Conservation (phyloP, 2,113 vertebrate genomes). For the Lophotis ruficrista region DNA sequence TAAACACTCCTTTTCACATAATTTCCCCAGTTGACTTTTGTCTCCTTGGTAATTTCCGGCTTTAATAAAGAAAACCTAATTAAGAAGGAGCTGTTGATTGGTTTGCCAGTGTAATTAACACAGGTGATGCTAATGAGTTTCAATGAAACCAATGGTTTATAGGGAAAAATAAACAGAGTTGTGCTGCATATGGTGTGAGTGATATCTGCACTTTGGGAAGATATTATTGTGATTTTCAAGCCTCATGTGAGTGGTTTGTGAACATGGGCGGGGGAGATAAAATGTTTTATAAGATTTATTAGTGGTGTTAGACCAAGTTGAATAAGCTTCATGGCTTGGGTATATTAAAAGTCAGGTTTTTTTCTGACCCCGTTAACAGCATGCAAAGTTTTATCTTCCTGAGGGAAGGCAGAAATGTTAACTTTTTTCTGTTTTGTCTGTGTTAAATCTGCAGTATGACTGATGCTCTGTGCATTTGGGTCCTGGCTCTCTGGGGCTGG, state of each 20-base stretch:
- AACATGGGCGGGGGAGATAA: slow-evolving; percentile 83
- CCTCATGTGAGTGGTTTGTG: slow-evolving; percentile 85
- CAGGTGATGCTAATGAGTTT: slow-evolving; percentile 99
- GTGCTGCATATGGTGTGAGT: slow-evolving; percentile 75
- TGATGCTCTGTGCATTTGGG: not conserved
- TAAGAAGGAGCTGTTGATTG: slow-evolving; percentile 97
- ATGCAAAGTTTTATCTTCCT: slow-evolving; percentile 46
- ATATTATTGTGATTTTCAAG: slow-evolving; percentile 86
- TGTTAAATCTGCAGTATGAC: not conserved
- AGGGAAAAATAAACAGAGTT: slow-evolving; percentile 81
- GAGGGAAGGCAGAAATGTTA: slow-evolving; percentile 15
- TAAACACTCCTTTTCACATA: slow-evolving; percentile 84
- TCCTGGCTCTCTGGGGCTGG: not conserved
- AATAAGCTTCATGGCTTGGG: slow-evolving; percentile 67
- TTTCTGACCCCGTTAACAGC: slow-evolving; percentile 56
- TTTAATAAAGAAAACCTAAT: slow-evolving; percentile 99
- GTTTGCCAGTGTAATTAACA: slow-evolving; percentile 99
- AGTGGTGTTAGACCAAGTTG: slow-evolving; percentile 86
- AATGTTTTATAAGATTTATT: slow-evolving; percentile 92
- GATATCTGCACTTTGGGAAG: slow-evolving; percentile 82
- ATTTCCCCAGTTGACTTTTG: slow-evolving; percentile 90
- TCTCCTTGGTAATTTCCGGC: slow-evolving; percentile 92
- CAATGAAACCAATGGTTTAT: slow-evolving; percentile 92
- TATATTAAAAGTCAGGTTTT: slow-evolving; percentile 67
- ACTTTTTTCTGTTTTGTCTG: slow-evolving; percentile 1